Percentiles rank a stretch among this genome's conserved stretches.
These are phyloP conservation scores for Phoxinus phoxinus DNA, from an alignment of 2,113 vertebrate species.

Conservation along the genomic window DNA sequence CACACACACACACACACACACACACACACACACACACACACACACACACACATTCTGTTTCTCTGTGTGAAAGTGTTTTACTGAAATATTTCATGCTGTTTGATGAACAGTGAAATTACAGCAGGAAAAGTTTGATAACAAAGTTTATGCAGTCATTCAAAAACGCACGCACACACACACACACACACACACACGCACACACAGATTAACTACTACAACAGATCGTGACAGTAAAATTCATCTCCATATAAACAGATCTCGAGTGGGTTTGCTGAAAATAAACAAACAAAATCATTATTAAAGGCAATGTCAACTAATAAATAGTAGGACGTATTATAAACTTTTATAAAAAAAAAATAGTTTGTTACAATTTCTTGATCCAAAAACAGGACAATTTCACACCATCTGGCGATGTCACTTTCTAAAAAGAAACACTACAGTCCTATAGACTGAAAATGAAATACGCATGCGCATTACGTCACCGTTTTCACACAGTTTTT, in stretches of 20 bases:
- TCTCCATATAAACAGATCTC: background rate
- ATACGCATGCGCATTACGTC: no score
- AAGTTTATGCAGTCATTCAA: background rate
- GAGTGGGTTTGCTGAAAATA: no score
- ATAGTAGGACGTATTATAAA: no score
- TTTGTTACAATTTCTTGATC: background rate
- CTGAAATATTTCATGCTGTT: slow-evolving; percentile 1
- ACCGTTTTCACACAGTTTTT: no score
- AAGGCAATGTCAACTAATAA: no score
- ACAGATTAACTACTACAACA: background rate
- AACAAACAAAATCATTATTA: no score
- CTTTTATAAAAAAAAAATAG: no score
- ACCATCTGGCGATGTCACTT: background rate
- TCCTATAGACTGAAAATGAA: no score
- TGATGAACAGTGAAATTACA: slow-evolving; percentile 16
- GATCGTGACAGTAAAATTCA: background rate
- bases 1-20: slow-evolving; percentile 43
- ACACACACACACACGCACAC: slow-evolving; percentile 15
- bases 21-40: slow-evolving; percentile 39
- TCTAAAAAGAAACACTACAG: no score
- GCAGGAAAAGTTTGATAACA: background rate
- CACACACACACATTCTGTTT: slow-evolving; percentile 14
- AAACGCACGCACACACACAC: slow-evolving; percentile 22
- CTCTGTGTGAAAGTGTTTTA: background rate
- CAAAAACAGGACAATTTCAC: background rate